phyloP scores from a whole-genome alignment of 2,113 vertebrate species.

The Mastomys coucha region DNA sequence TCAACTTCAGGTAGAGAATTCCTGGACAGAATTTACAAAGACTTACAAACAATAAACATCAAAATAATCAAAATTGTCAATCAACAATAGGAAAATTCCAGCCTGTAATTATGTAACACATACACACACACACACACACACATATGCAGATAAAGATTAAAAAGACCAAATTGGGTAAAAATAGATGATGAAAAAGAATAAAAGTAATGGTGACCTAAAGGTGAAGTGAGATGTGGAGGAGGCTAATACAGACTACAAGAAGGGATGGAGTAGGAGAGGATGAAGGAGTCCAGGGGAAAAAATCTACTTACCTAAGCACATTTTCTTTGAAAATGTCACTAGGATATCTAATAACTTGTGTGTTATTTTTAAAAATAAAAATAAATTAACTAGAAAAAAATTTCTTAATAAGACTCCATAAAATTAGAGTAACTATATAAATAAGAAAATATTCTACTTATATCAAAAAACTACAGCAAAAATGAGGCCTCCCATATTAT shows the following conservation, averaged over 20 bases:
- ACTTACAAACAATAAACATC: background rate
- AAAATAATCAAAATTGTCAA: background rate
- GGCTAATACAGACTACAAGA: background rate
- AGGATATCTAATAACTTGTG: background rate
- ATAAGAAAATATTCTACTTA: background rate
- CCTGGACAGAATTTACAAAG: background rate
- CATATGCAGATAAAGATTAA: background rate
- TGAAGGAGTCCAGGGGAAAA: background rate
- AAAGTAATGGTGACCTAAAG: too few relatives aligned
- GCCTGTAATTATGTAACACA: background rate
- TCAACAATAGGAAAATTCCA: background rate
- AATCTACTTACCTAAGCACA: background rate
- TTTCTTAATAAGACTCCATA: background rate
- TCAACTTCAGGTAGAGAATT: background rate
- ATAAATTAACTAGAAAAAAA: constrained; percentile 4
- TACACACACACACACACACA: background rate
- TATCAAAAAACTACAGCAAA: background rate
- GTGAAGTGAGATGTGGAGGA: too few relatives aligned
- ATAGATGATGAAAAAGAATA: background rate
- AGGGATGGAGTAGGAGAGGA: rapidly evolving
- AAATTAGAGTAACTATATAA: background rate
- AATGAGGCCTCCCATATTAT: background rate
- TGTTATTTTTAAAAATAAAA: background rate
- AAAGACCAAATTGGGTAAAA: background rate
- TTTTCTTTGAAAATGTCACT: background rate